Conservation (phyloP, 2,888 invertebrate species). For the Carcina quercana region DNA sequence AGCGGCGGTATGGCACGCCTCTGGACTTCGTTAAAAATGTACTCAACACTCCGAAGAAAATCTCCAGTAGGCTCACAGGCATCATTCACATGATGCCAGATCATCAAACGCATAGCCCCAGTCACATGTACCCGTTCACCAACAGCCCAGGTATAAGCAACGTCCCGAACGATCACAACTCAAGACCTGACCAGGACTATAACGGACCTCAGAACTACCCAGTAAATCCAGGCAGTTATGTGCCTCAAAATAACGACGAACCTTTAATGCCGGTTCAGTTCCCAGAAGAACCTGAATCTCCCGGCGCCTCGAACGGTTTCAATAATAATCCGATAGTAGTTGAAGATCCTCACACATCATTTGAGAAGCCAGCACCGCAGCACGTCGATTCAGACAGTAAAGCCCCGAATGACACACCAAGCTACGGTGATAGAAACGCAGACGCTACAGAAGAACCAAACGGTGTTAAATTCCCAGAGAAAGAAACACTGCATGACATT, state of each 20-base stretch:
- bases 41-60: constrained; percentile 23
- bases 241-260: not conserved
- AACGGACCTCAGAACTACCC: constrained; percentile 18
- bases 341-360: no score
- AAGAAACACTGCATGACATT: no score
- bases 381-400: no score
- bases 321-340: no score
- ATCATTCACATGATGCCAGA: constrained; percentile 24
- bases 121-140: constrained; percentile 19
- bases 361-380: no score
- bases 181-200: constrained; percentile 16
- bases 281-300: no score
- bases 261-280: not conserved
- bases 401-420: no score
- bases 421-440: not conserved
- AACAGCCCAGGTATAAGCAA: constrained; percentile 19
- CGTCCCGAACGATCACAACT: constrained; percentile 13
- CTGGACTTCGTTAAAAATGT: constrained; percentile 20
- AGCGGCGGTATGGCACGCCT: constrained; percentile 23
- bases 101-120: constrained; percentile 17
- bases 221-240: constrained; percentile 1
- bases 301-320: no score
- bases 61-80: constrained; percentile 25
- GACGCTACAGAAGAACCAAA: not conserved
- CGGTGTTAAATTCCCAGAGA: not conserved